Evolutionary conservation across 2,113 vertebrate species (phyloP), one percentile per base, ranked within the genome.

Genomic region (Merops nubicus): DNA sequence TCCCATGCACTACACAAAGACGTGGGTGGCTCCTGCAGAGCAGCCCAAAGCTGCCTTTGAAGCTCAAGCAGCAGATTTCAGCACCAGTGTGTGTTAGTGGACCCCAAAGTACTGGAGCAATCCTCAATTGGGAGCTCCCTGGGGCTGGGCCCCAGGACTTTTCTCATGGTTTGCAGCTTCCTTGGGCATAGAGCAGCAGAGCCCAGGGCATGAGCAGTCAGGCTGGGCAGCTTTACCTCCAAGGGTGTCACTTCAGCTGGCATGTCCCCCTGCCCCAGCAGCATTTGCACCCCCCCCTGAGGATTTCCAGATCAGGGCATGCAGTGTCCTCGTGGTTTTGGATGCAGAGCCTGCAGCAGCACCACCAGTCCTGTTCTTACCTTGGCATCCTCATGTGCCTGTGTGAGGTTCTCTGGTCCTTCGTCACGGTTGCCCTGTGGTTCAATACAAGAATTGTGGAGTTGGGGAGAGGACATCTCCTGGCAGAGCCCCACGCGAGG

Each of bases 371-470:
- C 0, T 0, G 22, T 45, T 70, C 97, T 98, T 85, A 99, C 99
- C 98, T 99, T 98, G 74, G 99, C 99, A 95, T 99, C 99, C 67
- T 98, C 98, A 0, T 81, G 75, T 1, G 98, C 99, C 97, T 98
- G 98, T 6, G 98, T 97, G 34, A 93, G 34, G 89, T 99, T 98
- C 68, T 98, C 99, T 80, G 97, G 98, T 45, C 98, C 98, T 70
- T 99, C 99, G 0, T 99, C 99, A 11, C 99, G 98, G 81, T 98
- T 99, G 64, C 99, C 99, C 99, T 99, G 94, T 33, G 63, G 51
- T 67, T 85, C 69, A 91, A 91, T 9, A 91, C 23, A 88, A 82
- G 43, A 93, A 15, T 45, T 21, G 63, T 23, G 74, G 60, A 81
- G 36, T 31, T 75, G 21, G 50, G 69, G 29, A 90, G 43, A 34